phyloP scores from a whole-genome alignment of 1,140 invertebrate species.

The Achroia grisella region DNA sequence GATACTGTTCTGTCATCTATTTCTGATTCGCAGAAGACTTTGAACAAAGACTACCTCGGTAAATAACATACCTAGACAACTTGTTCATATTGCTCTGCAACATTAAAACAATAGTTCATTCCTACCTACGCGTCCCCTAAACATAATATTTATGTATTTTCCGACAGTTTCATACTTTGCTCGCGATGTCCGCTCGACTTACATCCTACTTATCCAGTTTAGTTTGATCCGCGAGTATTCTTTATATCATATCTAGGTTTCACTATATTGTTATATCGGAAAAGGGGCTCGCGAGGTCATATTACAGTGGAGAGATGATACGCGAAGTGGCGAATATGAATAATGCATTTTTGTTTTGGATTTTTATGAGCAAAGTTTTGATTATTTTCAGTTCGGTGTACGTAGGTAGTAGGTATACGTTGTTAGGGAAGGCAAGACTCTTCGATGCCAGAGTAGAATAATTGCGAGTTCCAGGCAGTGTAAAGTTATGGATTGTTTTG shows the following conservation, averaged over 20 bases:
- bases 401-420: slow-evolving; percentile 31
- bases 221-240: slow-evolving; percentile 31
- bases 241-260: slow-evolving; percentile 18
- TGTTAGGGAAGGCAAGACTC: slow-evolving; percentile 25
- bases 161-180: slow-evolving; percentile 65
- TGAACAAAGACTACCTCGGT: too few species aligned
- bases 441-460: slow-evolving; percentile 45
- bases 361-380: slow-evolving; percentile 73
- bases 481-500: slow-evolving; percentile 39
- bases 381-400: slow-evolving; percentile 68
- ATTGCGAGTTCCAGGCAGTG: slow-evolving; percentile 45
- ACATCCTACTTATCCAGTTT: slow-evolving; percentile 31
- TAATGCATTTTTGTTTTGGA: slow-evolving; percentile 74
- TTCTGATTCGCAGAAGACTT: too few species aligned
- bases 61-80: too few species aligned
- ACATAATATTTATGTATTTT: slow-evolving; percentile 71
- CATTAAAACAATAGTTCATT: neutral
- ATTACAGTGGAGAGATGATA: slow-evolving; percentile 36
- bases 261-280: slow-evolving; percentile 23
- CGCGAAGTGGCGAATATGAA: slow-evolving; percentile 63
- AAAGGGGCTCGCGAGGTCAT: slow-evolving; percentile 23
- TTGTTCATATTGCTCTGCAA: neutral
- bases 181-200: slow-evolving; percentile 46
- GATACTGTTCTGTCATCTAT: too few species aligned
- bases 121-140: slow-evolving; percentile 37